Conservation (phyloP, 2,888 invertebrate species). For the Dione juno region DNA sequence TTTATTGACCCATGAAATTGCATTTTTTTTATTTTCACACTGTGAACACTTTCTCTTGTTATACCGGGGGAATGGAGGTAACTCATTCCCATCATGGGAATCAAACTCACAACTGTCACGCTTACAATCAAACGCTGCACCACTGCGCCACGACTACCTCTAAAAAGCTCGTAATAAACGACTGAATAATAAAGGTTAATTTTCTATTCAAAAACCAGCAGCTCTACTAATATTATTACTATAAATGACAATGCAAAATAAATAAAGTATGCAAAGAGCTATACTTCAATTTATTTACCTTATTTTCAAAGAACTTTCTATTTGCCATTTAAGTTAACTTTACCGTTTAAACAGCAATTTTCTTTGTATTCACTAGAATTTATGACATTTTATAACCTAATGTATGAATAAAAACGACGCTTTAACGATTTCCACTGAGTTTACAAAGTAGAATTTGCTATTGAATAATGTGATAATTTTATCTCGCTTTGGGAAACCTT, state of each 20-base stretch:
- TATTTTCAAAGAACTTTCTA: not conserved
- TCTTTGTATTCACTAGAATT: not conserved
- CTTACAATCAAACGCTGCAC: not conserved
- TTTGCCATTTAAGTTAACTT: conserved; percentile 1
- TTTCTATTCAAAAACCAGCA: too few species aligned
- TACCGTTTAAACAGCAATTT: conserved; percentile 15
- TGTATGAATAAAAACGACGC: conserved; percentile 4
- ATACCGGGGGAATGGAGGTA: too few species aligned
- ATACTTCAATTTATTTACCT: conserved; percentile 1
- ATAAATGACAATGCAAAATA: not conserved
- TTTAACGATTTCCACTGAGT: conserved; percentile 4
- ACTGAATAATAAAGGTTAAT: too few species aligned
- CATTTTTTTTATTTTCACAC: too few species aligned
- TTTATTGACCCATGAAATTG: too few species aligned
- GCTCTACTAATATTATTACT: not conserved
- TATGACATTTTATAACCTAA: not conserved
- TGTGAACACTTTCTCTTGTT: too few species aligned
- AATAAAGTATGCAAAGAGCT: not conserved
- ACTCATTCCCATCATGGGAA: too few species aligned
- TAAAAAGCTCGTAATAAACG: too few species aligned
- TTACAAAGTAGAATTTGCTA: not conserved
- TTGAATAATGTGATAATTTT: conserved; percentile 4
- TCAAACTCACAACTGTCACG: too few species aligned
- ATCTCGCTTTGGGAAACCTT: not conserved
- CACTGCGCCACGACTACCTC: too few species aligned